Percentiles rank a stretch among this genome's conserved stretches.
phyloP scores from a whole-genome alignment of 2,888 invertebrate species.

The Galerucella pusilla region DNA sequence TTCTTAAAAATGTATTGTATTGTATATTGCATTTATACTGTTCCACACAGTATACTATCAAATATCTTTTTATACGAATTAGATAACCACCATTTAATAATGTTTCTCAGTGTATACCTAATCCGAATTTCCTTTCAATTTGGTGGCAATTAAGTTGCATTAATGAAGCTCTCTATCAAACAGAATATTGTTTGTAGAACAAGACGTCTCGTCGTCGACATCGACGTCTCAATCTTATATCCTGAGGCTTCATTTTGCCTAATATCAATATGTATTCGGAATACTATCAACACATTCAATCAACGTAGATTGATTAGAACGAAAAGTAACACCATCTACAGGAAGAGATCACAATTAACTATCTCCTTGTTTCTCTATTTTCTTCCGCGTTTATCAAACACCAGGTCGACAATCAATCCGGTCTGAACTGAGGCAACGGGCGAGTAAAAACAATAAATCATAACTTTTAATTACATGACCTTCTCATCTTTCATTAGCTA shows the following conservation, averaged over 20 bases:
- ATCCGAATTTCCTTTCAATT: too few species aligned
- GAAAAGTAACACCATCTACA: conserved; percentile 23
- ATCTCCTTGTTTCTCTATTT: not conserved
- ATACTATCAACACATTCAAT: conserved; percentile 24
- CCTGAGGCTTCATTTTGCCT: not conserved
- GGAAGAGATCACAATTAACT: conserved; percentile 29
- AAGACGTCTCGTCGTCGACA: not conserved
- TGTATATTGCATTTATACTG: too few species aligned
- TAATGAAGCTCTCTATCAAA: not conserved
- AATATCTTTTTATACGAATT: too few species aligned
- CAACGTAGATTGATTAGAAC: conserved; percentile 20
- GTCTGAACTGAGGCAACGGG: conserved; percentile 31
- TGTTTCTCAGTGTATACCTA: too few species aligned
- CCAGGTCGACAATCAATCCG: conserved; percentile 38
- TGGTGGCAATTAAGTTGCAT: not conserved
- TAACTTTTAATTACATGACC: conserved; percentile 41
- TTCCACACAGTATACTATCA: too few species aligned
- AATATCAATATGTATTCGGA: conserved; percentile 6
- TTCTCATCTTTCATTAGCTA: conserved; percentile 41
- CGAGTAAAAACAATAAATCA: conserved; percentile 36
- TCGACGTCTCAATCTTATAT: not conserved
- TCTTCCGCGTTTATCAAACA: conserved; percentile 34
- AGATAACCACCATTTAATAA: too few species aligned
- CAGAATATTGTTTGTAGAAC: conserved; percentile 1
- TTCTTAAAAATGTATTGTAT: too few species aligned